Conservation (phyloP, 2,113 vertebrate species). For the Alethe diademata region DNA sequence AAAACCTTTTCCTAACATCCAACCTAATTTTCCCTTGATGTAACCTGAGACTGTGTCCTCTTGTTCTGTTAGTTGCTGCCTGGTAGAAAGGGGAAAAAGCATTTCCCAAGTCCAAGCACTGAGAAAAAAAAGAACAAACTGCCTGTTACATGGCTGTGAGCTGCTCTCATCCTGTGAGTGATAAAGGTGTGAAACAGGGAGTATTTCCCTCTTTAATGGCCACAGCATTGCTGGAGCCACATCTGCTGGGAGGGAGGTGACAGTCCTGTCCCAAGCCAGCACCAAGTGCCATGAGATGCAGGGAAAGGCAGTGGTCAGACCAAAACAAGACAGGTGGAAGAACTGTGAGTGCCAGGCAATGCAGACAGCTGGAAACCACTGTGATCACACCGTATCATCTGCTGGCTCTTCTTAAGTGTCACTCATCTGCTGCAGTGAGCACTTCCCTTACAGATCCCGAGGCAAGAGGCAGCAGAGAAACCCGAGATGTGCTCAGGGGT, state of each 20-base stretch:
- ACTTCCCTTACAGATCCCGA: constrained; percentile 15
- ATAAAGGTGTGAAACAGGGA: not conserved
- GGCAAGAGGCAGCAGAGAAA: not conserved
- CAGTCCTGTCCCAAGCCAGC: not conserved
- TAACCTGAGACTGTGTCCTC: no score
- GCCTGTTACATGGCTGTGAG: not conserved
- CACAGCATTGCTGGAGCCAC: rapidly evolving
- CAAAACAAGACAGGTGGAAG: not conserved
- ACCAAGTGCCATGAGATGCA: rapidly evolving
- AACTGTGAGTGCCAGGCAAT: not conserved
- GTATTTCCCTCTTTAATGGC: not conserved
- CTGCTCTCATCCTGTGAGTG: not conserved
- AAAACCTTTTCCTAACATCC: no score
- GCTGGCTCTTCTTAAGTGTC: not conserved
- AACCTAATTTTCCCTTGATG: no score
- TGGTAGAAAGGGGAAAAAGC: not conserved
- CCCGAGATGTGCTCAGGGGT: not conserved
- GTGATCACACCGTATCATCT: rapidly evolving
- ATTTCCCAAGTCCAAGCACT: not conserved
- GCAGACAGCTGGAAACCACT: not conserved
- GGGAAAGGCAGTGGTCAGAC: not conserved
- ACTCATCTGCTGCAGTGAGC: not conserved
- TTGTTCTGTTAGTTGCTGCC: no score
- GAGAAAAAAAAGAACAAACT: not conserved
- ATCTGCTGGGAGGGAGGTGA: not conserved